A percentile compares a stretch with the other conserved stretches of the same genome.
Conservation (phyloP, 2,797 vertebrate genomes). For the Anolis apletophallus region DNA sequence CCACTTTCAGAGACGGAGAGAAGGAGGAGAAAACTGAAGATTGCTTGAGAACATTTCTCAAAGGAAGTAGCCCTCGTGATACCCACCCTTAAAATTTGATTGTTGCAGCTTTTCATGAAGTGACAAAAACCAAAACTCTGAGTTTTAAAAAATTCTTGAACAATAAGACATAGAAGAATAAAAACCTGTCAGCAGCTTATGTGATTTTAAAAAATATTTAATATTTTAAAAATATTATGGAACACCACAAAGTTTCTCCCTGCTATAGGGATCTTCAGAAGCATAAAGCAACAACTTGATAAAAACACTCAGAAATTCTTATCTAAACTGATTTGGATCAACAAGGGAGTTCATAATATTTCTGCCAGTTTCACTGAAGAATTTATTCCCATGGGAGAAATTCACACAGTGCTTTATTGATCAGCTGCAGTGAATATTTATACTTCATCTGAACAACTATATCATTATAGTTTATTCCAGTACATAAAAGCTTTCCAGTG, state of each 20-base stretch:
- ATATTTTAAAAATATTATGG: slow-evolving; percentile 56
- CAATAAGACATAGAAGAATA: slow-evolving; percentile 38
- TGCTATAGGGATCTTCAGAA: slow-evolving; percentile 63
- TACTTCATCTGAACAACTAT: slow-evolving; percentile 9
- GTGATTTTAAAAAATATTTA: slow-evolving; percentile 68
- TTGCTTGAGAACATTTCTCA: background rate
- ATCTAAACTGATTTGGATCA: slow-evolving; percentile 59
- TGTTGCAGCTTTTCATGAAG: slow-evolving; percentile 35
- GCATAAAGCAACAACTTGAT: slow-evolving; percentile 52
- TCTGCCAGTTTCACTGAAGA: slow-evolving; percentile 59
- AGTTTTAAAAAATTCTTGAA: slow-evolving; percentile 46
- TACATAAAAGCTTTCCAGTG: slow-evolving; percentile 26
- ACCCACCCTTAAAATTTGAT: slow-evolving; percentile 43
- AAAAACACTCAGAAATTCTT: slow-evolving; percentile 56
- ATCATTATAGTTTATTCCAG: slow-evolving; percentile 35
- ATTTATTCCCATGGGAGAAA: slow-evolving; percentile 59
- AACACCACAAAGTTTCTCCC: slow-evolving; percentile 51
- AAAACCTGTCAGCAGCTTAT: slow-evolving; percentile 64
- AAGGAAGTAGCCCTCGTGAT: background rate
- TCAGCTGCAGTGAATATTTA: slow-evolving; percentile 50
- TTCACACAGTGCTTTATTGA: slow-evolving; percentile 59
- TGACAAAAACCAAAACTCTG: slow-evolving; percentile 27
- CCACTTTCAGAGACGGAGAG: background rate
- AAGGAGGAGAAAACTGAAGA: slow-evolving; percentile 18
- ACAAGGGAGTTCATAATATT: slow-evolving; percentile 53